Evolutionary conservation across 2,113 vertebrate species (phyloP).

Genomic region (Sander lucioperca): DNA sequence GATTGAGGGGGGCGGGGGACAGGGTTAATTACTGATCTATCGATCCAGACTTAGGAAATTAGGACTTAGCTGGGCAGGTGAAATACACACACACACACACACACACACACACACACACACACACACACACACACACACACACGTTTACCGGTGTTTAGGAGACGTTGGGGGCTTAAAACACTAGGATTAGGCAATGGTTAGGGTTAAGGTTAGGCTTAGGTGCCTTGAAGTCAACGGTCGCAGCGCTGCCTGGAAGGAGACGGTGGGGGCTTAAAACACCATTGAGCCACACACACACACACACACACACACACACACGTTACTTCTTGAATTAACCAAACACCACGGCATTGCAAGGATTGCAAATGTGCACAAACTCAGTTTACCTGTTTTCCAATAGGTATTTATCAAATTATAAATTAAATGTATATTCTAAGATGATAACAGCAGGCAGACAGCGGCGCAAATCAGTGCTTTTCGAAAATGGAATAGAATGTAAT

Average conservation of each 20-base stretch:
- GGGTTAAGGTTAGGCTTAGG: too few species aligned
- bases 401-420: too few species aligned
- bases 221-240: too few species aligned
- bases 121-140: neutral
- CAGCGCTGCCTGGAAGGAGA: too few species aligned
- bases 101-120: neutral
- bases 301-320: too few species aligned
- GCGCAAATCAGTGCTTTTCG: neutral
- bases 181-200: too few species aligned
- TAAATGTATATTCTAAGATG: neutral
- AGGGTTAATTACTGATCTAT: conserved; percentile 10
- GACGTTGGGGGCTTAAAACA: too few species aligned
- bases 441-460: neutral
- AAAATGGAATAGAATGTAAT: neutral
- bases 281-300: too few species aligned
- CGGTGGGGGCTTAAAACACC: too few species aligned
- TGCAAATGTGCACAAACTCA: neutral
- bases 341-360: neutral
- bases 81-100: neutral
- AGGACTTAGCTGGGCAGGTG: neutral
- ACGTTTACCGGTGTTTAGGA: too few species aligned
- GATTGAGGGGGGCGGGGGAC: neutral
- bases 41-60: neutral
- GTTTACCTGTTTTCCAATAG: neutral
- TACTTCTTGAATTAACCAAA: neutral